Percentiles rank a stretch among this genome's conserved stretches.
phyloP scores from a whole-genome alignment of 2,888 invertebrate species.

The Caenorhabditis auriculariae region DNA sequence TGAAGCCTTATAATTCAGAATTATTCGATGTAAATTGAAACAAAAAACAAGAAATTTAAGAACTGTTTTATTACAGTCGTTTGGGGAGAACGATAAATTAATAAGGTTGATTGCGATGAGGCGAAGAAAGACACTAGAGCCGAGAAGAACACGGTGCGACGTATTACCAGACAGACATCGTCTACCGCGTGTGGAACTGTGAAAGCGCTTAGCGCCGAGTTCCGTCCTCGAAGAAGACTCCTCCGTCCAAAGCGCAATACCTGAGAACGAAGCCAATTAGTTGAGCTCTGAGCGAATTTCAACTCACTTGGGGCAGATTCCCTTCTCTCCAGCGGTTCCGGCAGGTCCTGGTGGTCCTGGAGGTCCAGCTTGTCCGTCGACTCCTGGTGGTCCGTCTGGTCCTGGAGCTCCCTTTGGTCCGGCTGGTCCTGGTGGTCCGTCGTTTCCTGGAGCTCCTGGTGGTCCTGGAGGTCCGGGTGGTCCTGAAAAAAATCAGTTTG shows the following conservation, averaged over 20 bases:
- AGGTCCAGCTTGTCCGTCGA: conserved; percentile 48
- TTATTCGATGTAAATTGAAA: no score
- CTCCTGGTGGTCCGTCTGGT: conserved; percentile 48
- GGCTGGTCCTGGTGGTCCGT: conserved; percentile 57
- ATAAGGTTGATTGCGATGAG: no score
- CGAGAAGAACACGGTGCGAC: no score
- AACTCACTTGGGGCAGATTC: conserved; percentile 43
- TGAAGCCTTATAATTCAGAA: no score
- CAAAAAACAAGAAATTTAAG: no score
- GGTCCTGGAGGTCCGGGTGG: conserved; percentile 49
- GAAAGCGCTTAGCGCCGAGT: conserved; percentile 43
- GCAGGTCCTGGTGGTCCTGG: conserved; percentile 52
- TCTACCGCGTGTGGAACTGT: no score
- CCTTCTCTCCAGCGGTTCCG: conserved; percentile 47
- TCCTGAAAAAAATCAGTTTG: conserved; percentile 10
- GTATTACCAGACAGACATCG: no score
- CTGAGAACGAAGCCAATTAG: no score
- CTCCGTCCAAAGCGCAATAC: conserved; percentile 47
- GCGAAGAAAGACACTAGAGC: no score
- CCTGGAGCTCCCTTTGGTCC: conserved; percentile 53
- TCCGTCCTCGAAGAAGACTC: conserved; percentile 58
- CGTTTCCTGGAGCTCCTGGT: conserved; percentile 51
- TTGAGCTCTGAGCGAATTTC: no score
- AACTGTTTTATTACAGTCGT: no score
- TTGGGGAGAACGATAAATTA: no score